Conservation (phyloP, 2,888 invertebrate species). For the Lasius fuliginosus region DNA sequence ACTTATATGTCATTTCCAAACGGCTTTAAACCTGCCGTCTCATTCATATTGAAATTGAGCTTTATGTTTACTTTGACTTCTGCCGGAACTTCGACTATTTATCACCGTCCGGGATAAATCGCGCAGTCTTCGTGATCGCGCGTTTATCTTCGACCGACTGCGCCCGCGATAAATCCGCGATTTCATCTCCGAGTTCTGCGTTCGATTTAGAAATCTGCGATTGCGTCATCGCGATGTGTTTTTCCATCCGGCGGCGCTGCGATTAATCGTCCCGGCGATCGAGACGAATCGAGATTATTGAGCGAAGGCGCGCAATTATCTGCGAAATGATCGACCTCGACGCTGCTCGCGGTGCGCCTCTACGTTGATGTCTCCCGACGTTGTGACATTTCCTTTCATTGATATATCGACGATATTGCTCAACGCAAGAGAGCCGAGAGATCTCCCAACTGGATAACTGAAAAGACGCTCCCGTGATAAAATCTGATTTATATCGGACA, state of each 20-base stretch:
- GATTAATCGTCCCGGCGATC: slow-evolving; percentile 65
- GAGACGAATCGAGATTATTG: slow-evolving; percentile 70
- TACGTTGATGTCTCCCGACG: slow-evolving; percentile 42
- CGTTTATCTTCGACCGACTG: slow-evolving; percentile 36
- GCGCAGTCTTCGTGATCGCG: slow-evolving; percentile 32
- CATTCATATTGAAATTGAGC: slow-evolving; percentile 51
- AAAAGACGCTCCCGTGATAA: slow-evolving; percentile 80
- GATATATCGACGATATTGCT: slow-evolving; percentile 84
- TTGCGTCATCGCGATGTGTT: slow-evolving; percentile 61
- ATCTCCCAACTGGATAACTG: slow-evolving; percentile 78
- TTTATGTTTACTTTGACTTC: slow-evolving; percentile 30
- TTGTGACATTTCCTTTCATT: slow-evolving; percentile 82
- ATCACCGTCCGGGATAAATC: slow-evolving; percentile 65
- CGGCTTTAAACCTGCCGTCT: slow-evolving; percentile 22
- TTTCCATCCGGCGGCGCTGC: slow-evolving; percentile 61
- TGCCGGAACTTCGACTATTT: slow-evolving; percentile 55
- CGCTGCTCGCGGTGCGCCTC: neutral
- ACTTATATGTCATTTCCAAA: slow-evolving; percentile 41
- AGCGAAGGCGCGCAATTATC: slow-evolving; percentile 65
- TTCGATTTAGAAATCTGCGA: slow-evolving; percentile 65
- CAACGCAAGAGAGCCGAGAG: slow-evolving; percentile 76
- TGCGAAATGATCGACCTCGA: slow-evolving; percentile 33
- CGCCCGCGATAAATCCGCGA: slow-evolving; percentile 45
- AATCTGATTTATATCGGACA: slow-evolving; percentile 84
- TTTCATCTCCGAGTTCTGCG: slow-evolving; percentile 56